phyloP scores from a whole-genome alignment of 2,888 invertebrate genomes.

The Macrophya annulata region DNA sequence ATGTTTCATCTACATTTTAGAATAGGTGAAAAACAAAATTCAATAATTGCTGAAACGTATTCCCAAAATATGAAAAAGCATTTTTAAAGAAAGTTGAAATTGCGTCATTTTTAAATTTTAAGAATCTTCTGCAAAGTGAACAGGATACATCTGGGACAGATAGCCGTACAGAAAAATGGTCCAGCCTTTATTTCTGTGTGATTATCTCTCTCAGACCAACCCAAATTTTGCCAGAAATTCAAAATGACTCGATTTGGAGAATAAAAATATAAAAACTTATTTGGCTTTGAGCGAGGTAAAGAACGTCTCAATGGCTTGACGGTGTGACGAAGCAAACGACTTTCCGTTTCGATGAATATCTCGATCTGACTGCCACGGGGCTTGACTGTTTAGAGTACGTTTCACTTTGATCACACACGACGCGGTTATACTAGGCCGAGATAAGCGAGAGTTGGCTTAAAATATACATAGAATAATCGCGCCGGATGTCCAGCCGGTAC shows the following conservation, averaged over 20 bases:
- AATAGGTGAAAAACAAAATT: too few relatives aligned
- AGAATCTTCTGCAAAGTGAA: too few relatives aligned
- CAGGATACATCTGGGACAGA: too few relatives aligned
- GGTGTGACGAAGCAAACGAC: neutral
- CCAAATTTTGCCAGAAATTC: neutral
- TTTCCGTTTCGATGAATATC: constrained; percentile 28
- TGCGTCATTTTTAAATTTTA: neutral
- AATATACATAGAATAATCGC: constrained; percentile 12
- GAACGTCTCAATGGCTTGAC: neutral
- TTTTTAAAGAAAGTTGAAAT: neutral
- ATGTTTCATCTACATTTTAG: too few relatives aligned
- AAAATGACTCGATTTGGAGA: neutral
- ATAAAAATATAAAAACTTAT: too few relatives aligned
- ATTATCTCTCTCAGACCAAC: neutral
- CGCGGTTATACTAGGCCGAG: neutral
- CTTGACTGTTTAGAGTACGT: constrained; percentile 5
- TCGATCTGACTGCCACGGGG: neutral
- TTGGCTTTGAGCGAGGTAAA: neutral
- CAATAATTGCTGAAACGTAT: neutral
- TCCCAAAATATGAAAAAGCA: neutral
- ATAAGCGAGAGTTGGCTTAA: constrained; percentile 24
- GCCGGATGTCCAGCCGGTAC: constrained; percentile 23
- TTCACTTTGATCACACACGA: constrained; percentile 16
- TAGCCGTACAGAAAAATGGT: too few relatives aligned
- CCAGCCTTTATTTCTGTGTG: too few relatives aligned